Evolutionary conservation across 2,888 invertebrate species (phyloP), one percentile per base, ranked within the genome.

Genomic region (Trachelus stipa): DNA sequence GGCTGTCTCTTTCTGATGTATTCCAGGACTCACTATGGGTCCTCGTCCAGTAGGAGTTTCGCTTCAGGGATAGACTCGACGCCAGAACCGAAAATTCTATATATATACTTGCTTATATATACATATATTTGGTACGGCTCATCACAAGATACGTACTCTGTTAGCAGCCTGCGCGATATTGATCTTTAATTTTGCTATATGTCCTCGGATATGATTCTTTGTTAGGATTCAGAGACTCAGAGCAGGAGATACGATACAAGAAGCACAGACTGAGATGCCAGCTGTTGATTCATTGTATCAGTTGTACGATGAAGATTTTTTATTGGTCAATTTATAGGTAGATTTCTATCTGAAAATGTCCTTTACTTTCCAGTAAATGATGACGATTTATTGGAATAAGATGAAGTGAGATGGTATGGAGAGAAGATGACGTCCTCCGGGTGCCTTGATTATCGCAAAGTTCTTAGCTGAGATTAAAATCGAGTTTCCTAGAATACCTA

Each of bases 401-500:
- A 56, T 23, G 2, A 56, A 23, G 56, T 56, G 56, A 3, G 23
- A 9, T 23, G 56, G 56, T 56, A 56, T 56, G 56, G 23, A 56
- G 23, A 56, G 23, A 23, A 40, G 23, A 6, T 56, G 23, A 56
- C 23, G 23, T 9, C 9, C 23, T 56, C 2, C 6, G 23, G 15
- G 23, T 23, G 23, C 2, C 9, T 23, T 56, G 56, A 56, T 9
- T 56, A 56, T 56, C 23, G 56, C 23, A 9, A 40, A 40, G 23
- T 23, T 23, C 56, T 56, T 23, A 2, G 1, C 23, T 4, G 3
- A 71, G 71, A 71, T 71, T 71, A 31, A 31, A 34, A 71, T 31
- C 71, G 71, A 23, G 12, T 71, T 71, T 71, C 71, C 71, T 34
- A 34, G 34, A 33, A 71, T 15, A 71, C n/a, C 71, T 71, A 71